Conservation (phyloP, 2,888 invertebrate genomes). For the Apamea sordens region DNA sequence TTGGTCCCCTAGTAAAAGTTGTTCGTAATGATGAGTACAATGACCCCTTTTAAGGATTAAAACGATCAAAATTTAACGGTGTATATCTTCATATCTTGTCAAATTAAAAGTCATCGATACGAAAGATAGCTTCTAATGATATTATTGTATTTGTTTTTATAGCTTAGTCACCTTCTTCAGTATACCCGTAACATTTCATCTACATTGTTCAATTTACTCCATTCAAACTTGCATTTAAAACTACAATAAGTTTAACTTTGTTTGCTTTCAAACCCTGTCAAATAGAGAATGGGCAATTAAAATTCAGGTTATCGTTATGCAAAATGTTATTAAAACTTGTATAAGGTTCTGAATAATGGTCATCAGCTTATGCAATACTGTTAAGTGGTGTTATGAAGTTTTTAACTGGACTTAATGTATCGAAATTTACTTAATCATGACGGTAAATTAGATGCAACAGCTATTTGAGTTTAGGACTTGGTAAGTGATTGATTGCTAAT, state of each 20-base stretch:
- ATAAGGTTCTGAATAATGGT: conserved; percentile 22
- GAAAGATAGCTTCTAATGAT: not conserved
- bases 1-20: too few species aligned
- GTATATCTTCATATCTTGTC: not conserved
- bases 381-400: conserved; percentile 35
- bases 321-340: conserved; percentile 50
- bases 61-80: too few species aligned
- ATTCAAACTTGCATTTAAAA: conserved; percentile 21
- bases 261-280: conserved; percentile 48
- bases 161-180: conserved; percentile 22
- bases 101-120: conserved; percentile 2
- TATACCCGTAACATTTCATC: conserved; percentile 51
- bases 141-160: conserved; percentile 31
- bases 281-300: conserved; percentile 53
- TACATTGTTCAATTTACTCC: conserved; percentile 35
- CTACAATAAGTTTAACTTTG: conserved; percentile 18
- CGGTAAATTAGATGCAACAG: conserved; percentile 25
- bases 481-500: conserved; percentile 29
- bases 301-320: conserved; percentile 42
- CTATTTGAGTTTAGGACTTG: conserved; percentile 23
- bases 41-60: too few species aligned
- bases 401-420: conserved; percentile 31
- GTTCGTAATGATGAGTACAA: too few species aligned
- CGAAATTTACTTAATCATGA: conserved; percentile 33
- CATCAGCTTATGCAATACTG: conserved; percentile 30